Base-by-base conservation (phyloP, 1,140 invertebrate species). In the Drosophila nikananu region DNA sequence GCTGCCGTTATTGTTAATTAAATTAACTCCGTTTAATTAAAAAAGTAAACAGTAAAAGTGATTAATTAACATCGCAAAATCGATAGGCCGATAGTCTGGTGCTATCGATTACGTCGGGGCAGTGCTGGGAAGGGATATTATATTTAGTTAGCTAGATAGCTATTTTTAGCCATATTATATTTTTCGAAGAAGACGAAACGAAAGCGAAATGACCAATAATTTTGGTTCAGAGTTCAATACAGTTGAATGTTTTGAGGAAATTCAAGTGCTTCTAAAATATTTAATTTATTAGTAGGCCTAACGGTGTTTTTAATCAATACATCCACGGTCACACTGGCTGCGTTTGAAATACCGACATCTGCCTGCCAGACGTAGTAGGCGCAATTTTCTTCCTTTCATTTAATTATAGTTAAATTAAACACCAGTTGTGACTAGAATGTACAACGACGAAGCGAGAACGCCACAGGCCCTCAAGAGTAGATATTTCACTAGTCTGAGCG, bases 391-490 rank as follows among this genome's bases (percentile, higher is more conserved):
- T 2, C 7, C 15, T 17, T 9, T 21, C 12, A 46, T n/a, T 21
- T 46, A 71, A 51, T 75, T 59, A 13, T 75, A 52, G 61, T 37
- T n/a, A 72, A 61, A 44, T 61, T 27, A 48, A 54, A 44, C 39
- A n/a, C 23, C 5, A 63, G 71, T 65, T 59, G 27, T 21, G 41
- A 30, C 37, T 62, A 32, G 13, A 46, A 19, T 89, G 84, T 81
- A 84, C 63, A 81, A 83, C 30, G 70, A 81, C 71, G 86, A 90
- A 39, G 84, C 78, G 57, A 63, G 81, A n/a, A 89, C 84, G 9
- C 86, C 84, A 2, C 84, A 90, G 59, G 64, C 86, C 51, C 75
- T 90, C 21, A 81, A 68, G 19, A 84, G 55, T 13, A 55, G 78
- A 27, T 90, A 81, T 15, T 76, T 76, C 17, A 52, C 74, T 1